These are phyloP conservation scores for Ditylenchus weischeri DNA, from an alignment of 2,888 invertebrate genomes.

Conservation along the genomic window DNA sequence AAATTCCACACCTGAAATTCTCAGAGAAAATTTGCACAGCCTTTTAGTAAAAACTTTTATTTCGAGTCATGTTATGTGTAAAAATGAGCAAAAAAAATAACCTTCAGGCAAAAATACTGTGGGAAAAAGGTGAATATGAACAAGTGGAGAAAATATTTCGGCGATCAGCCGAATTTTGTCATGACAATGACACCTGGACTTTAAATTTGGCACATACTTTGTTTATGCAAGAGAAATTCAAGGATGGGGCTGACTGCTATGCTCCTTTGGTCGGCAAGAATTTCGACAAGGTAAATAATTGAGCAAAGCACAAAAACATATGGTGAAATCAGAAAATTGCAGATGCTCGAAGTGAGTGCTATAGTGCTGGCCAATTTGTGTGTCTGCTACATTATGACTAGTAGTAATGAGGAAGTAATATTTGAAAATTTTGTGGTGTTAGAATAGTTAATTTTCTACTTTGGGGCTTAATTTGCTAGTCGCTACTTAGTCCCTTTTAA, in stretches of 20 bases:
- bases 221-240: slow-evolving; percentile 76
- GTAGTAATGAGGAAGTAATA: slow-evolving; percentile 83
- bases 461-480: too few species aligned
- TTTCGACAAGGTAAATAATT: slow-evolving; percentile 68
- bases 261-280: slow-evolving; percentile 93
- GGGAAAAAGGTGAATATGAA: slow-evolving; percentile 87
- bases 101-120: slow-evolving; percentile 73
- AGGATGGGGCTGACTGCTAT: slow-evolving; percentile 87
- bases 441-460: not conserved
- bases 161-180: slow-evolving; percentile 91
- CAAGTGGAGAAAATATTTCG: slow-evolving; percentile 68
- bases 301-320: not conserved
- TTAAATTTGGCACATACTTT: slow-evolving; percentile 96
- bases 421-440: not conserved
- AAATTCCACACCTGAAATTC: too few species aligned
- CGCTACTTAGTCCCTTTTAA: too few species aligned
- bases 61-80: too few species aligned
- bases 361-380: slow-evolving; percentile 96
- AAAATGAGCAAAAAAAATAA: too few species aligned
- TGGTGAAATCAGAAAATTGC: not conserved
- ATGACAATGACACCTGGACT: slow-evolving; percentile 93
- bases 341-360: slow-evolving; percentile 84
- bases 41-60: too few species aligned
- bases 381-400: slow-evolving; percentile 98
- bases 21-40: too few species aligned